Conservation (phyloP, 2,797 vertebrate genomes). For the Sternotherus odoratus region DNA sequence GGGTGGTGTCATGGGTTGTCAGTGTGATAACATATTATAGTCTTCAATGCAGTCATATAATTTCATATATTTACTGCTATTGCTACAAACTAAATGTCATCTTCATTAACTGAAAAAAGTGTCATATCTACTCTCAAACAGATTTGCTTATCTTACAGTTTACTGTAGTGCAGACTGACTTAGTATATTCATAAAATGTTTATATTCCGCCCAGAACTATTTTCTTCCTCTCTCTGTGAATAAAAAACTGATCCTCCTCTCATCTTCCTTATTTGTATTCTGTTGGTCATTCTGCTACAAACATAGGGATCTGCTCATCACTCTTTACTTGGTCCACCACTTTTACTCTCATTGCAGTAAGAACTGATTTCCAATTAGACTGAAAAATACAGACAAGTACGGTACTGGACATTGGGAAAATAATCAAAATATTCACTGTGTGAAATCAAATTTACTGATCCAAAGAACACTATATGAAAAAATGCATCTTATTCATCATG, state of each 20-base stretch:
- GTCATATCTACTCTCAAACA: neutral
- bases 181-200: neutral
- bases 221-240: neutral
- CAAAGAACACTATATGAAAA: neutral
- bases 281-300: neutral
- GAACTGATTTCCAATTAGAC: neutral
- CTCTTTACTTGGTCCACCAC: neutral
- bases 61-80: neutral
- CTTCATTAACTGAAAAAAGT: neutral
- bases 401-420: neutral
- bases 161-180: neutral
- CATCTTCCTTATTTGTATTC: neutral
- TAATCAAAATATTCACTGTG: neutral
- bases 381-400: neutral
- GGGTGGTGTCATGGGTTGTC: neutral
- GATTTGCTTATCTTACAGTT: neutral
- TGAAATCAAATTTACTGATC: neutral
- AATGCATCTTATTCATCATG: neutral
- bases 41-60: neutral
- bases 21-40: neutral
- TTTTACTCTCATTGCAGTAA: neutral
- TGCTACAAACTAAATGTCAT: neutral
- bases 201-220: neutral
- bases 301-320: rapidly evolving
- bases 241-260: neutral